Conservation (phyloP, 2,888 invertebrate genomes). For the Agonopterix arenella region DNA sequence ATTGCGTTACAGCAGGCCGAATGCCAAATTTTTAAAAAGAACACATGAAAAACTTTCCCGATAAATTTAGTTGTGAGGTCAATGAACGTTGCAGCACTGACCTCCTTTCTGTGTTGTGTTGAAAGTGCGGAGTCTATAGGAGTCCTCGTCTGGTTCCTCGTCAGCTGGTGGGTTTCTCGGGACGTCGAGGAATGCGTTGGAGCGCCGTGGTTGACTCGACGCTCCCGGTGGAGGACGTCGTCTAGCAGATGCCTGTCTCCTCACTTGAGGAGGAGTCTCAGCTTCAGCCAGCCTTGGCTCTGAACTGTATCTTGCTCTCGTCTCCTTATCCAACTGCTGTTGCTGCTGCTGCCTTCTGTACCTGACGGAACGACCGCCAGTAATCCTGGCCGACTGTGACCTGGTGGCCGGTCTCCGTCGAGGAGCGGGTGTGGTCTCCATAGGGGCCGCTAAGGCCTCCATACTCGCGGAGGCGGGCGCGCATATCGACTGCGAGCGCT, state of each 20-base stretch:
- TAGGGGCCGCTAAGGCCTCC: slow-evolving; percentile 77
- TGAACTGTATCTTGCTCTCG: slow-evolving; percentile 79
- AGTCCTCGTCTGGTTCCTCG: slow-evolving; percentile 87
- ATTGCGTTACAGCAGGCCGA: slow-evolving; percentile 1
- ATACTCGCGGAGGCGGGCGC: slow-evolving; percentile 82
- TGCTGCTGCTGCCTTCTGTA: slow-evolving; percentile 63
- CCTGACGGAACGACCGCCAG: slow-evolving; percentile 78
- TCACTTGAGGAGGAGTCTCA: slow-evolving; percentile 81
- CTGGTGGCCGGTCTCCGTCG: slow-evolving; percentile 83
- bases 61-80: slow-evolving; percentile 50
- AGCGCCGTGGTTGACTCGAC: slow-evolving; percentile 76
- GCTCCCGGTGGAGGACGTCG: slow-evolving; percentile 66
- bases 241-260: slow-evolving; percentile 78
- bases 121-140: slow-evolving; percentile 94
- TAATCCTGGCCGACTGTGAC: slow-evolving; percentile 84
- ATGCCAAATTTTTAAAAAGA: slow-evolving; percentile 35
- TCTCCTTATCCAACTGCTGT: slow-evolving; percentile 68
- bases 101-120: slow-evolving; percentile 94
- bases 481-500: slow-evolving; percentile 86
- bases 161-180: slow-evolving; percentile 42
- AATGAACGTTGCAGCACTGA: slow-evolving; percentile 68
- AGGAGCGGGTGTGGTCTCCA: slow-evolving; percentile 75
- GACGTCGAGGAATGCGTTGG: slow-evolving; percentile 85
- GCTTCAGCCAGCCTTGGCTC: slow-evolving; percentile 81
- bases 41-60: slow-evolving; percentile 37